Evolutionary conservation across 2,113 vertebrate genomes (phyloP).

Genomic region (human (Homo sapiens)): GRCh38 chr9:90378001-90378500

Average conservation of each 20-base stretch:
- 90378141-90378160: neutral
- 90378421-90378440: no score
- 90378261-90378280: neutral
- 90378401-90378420: no score
- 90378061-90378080: fast-evolving
- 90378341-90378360: no score
- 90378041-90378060: neutral
- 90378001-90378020: neutral
- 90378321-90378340: neutral
- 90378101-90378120: neutral
- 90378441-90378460: no score
- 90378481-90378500: no score
- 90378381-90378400: no score
- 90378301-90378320: neutral
- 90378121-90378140: no score
- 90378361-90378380: no score
- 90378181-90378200: neutral
- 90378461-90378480: no score
- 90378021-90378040: neutral
- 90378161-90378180: neutral
- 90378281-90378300: neutral
- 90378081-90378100: neutral
- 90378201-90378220: neutral
- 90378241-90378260: neutral
- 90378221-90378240: neutral